Conservation (phyloP, 2,888 invertebrate genomes). For the Pharmacophagus antenor region DNA sequence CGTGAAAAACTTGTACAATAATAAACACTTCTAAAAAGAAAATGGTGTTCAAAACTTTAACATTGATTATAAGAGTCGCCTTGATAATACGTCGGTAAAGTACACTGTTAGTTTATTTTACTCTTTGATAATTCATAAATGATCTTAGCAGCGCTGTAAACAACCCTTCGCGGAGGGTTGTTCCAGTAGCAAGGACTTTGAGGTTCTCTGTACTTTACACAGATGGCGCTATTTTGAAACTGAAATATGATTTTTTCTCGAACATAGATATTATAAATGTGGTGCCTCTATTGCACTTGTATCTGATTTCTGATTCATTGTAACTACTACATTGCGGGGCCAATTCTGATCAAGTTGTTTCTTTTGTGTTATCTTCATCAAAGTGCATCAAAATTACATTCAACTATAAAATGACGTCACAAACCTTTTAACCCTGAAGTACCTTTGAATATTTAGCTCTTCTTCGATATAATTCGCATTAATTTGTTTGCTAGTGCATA, state of each 20-base stretch:
- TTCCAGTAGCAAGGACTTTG: slow-evolving; percentile 3
- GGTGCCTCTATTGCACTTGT: background rate
- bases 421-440: too few species aligned
- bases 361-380: too few species aligned
- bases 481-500: too few species aligned
- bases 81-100: slow-evolving; percentile 1
- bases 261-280: background rate
- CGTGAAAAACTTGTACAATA: too few species aligned
- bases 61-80: background rate
- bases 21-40: too few species aligned
- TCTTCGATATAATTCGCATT: too few species aligned
- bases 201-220: slow-evolving; percentile 3
- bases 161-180: slow-evolving; percentile 10
- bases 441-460: too few species aligned
- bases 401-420: too few species aligned
- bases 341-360: too few species aligned
- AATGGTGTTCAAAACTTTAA: background rate
- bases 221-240: slow-evolving; percentile 20
- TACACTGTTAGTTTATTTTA: background rate
- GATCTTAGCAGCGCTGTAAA: slow-evolving; percentile 2
- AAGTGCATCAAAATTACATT: too few species aligned
- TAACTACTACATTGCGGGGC: too few species aligned
- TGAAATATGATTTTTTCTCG: background rate
- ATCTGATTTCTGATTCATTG: background rate
- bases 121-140: background rate